Evolutionary conservation across 1,140 invertebrate genomes (phyloP).

Genomic region (Psilanteris sp.): DNA sequence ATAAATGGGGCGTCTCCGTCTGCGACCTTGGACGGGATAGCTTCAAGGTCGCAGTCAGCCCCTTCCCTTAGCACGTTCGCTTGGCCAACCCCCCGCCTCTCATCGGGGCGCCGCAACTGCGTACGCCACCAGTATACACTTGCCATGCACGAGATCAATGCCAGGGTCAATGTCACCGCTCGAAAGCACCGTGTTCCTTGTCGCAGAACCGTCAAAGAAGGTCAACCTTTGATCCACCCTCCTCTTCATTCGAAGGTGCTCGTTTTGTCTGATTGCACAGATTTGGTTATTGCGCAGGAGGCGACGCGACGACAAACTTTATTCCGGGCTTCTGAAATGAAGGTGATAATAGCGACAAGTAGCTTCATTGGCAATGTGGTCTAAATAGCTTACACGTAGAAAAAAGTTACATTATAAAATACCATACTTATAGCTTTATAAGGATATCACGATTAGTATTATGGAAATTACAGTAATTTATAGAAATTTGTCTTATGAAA

Average conservation of each 20-base stretch:
- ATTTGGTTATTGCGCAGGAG: background rate
- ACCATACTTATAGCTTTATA: too few species aligned
- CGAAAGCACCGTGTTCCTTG: slow-evolving; percentile 42
- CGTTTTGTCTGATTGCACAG: background rate
- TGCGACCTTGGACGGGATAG: slow-evolving; percentile 75
- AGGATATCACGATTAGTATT: too few species aligned
- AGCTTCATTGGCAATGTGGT: too few species aligned
- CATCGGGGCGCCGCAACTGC: slow-evolving; percentile 63
- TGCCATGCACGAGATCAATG: slow-evolving; percentile 70
- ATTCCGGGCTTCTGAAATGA: too few species aligned
- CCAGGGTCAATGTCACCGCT: slow-evolving; percentile 77
- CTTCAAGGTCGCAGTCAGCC: slow-evolving; percentile 71
- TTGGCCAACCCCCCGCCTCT: slow-evolving; percentile 46
- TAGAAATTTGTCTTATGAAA: too few species aligned
- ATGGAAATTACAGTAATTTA: too few species aligned
- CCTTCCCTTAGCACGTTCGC: slow-evolving; percentile 32
- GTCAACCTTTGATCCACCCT: slow-evolving; percentile 18
- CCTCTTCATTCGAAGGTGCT: background rate
- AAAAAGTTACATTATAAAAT: too few species aligned
- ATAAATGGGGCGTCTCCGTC: slow-evolving; percentile 71
- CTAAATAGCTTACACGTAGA: too few species aligned
- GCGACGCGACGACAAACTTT: background rate
- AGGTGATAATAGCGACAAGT: background rate
- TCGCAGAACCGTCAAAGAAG: slow-evolving; percentile 50
- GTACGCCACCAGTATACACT: slow-evolving; percentile 64